A percentile compares a stretch with the other conserved stretches of the same genome.
Conservation (phyloP, 2,113 vertebrate species). For the Rhodinocichla rosea region DNA sequence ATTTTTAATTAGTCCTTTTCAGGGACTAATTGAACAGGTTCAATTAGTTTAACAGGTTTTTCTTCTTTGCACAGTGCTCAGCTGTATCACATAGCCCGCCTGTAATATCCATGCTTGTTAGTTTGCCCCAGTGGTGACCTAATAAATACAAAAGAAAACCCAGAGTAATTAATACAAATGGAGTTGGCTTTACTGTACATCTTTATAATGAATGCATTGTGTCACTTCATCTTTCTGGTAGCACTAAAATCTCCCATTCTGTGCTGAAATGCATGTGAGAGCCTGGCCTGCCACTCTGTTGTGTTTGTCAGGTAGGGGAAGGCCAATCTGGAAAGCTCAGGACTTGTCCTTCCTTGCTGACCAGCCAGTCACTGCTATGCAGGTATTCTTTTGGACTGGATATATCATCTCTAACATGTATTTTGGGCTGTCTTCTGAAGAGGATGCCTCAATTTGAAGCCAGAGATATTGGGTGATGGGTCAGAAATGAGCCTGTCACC, state of each 20-base stretch:
- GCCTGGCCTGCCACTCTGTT: not conserved
- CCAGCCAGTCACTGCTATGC: not conserved
- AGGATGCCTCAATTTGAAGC: not conserved
- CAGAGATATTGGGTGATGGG: too few species aligned
- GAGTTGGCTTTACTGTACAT: not conserved
- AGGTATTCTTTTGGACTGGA: not conserved
- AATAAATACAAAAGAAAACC: not conserved
- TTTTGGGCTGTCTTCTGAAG: not conserved
- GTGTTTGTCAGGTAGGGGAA: not conserved
- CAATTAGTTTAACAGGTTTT: too few species aligned
- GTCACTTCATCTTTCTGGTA: not conserved
- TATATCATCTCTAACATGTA: not conserved
- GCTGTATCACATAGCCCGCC: accelerated
- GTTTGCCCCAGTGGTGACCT: not conserved
- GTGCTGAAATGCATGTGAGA: accelerated
- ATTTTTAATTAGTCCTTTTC: not conserved
- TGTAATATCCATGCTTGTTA: not conserved
- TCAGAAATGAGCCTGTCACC: not conserved
- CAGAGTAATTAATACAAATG: not conserved
- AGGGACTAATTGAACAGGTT: too few species aligned
- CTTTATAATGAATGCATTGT: not conserved
- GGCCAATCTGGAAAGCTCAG: not conserved
- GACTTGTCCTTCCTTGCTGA: not conserved
- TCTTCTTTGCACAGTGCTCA: not conserved
- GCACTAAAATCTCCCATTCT: not conserved